These are phyloP conservation scores for Macroramphosus scolopax DNA, from an alignment of 2,797 vertebrate genomes.

Conservation along the genomic window DNA sequence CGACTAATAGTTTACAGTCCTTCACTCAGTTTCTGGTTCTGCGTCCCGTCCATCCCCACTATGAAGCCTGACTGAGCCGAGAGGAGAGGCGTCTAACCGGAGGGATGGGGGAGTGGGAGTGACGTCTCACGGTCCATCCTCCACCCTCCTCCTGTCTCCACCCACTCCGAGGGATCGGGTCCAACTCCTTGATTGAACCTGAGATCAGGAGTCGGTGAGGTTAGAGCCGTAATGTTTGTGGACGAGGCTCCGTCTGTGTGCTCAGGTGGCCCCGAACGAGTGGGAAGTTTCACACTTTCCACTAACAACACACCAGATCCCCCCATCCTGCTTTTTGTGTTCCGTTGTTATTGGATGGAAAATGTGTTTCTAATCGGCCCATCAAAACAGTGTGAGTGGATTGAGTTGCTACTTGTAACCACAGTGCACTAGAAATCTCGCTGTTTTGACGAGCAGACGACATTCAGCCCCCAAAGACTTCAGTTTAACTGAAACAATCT, in stretches of 20 bases:
- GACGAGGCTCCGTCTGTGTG: conserved; percentile 20
- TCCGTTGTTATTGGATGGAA: conserved; percentile 38
- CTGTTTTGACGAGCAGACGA: conserved; percentile 21
- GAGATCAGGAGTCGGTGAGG: too few species aligned
- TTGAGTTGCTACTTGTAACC: conserved; percentile 25
- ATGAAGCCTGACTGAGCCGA: conserved; percentile 25
- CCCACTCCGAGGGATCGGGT: too few species aligned
- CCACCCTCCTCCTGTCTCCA: conserved; percentile 49
- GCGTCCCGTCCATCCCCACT: conserved; percentile 8
- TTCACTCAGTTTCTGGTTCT: conserved; percentile 1
- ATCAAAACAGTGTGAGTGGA: conserved; percentile 32
- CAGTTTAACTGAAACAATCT: conserved; percentile 3
- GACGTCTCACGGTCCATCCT: conserved; percentile 59
- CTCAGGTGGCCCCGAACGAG: conserved; percentile 29
- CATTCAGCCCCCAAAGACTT: neutral
- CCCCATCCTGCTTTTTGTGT: conserved; percentile 5
- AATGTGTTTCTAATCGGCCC: conserved; percentile 53
- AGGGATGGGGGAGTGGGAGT: conserved; percentile 43
- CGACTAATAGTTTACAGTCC: conserved; percentile 3
- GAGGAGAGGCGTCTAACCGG: conserved; percentile 17
- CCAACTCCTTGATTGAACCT: too few species aligned
- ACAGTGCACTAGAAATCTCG: conserved; percentile 3
- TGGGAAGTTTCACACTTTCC: conserved; percentile 46
- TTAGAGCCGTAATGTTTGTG: too few species aligned
- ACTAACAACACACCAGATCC: conserved; percentile 23